Evolutionary conservation across 2,113 vertebrate species (phyloP).

Genomic region (Clarias gariepinus): DNA sequence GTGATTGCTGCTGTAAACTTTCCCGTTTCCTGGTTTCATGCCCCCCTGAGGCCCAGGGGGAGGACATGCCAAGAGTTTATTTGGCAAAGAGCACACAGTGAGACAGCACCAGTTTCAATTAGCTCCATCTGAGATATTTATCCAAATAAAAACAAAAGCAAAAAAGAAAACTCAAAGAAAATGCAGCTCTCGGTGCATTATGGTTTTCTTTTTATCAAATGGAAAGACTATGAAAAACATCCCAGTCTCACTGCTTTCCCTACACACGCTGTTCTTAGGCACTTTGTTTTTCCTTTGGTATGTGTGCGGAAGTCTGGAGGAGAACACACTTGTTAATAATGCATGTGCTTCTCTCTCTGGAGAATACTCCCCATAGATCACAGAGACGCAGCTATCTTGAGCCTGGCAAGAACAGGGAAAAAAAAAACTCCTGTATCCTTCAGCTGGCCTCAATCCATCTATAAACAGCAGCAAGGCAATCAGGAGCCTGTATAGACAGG

Average conservation of each 20-base stretch:
- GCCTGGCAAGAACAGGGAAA: slow-evolving; percentile 13
- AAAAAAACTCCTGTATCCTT: slow-evolving; percentile 53
- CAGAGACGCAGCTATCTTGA: slow-evolving; percentile 56
- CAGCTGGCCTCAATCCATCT: slow-evolving; percentile 51
- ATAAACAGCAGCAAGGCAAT: slow-evolving; percentile 29
- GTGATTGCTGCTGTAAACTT: slow-evolving; percentile 32
- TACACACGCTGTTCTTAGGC: slow-evolving; percentile 8
- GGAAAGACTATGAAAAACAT: slow-evolving; percentile 10
- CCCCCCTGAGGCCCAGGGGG: slow-evolving; percentile 64
- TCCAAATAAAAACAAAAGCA: slow-evolving; percentile 45
- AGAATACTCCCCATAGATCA: slow-evolving; percentile 68
- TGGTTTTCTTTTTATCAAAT: not conserved
- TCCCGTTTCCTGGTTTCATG: slow-evolving; percentile 50
- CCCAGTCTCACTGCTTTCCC: slow-evolving; percentile 3
- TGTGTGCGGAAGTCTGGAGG: slow-evolving; percentile 61
- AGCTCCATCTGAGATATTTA: slow-evolving; percentile 55
- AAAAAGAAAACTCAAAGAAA: slow-evolving; percentile 35
- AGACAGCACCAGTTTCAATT: slow-evolving; percentile 60
- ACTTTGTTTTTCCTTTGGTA: slow-evolving; percentile 56
- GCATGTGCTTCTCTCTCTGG: slow-evolving; percentile 73
- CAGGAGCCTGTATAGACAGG: not conserved
- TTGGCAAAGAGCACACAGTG: slow-evolving; percentile 60
- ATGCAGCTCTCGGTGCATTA: slow-evolving; percentile 14
- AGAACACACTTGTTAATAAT: slow-evolving; percentile 75
- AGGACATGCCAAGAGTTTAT: slow-evolving; percentile 65